Percentiles rank a stretch among this genome's conserved stretches.
These are phyloP conservation scores for Drosophila albomicans DNA, from an alignment of 1,140 invertebrate genomes.

Conservation along the genomic window DNA sequence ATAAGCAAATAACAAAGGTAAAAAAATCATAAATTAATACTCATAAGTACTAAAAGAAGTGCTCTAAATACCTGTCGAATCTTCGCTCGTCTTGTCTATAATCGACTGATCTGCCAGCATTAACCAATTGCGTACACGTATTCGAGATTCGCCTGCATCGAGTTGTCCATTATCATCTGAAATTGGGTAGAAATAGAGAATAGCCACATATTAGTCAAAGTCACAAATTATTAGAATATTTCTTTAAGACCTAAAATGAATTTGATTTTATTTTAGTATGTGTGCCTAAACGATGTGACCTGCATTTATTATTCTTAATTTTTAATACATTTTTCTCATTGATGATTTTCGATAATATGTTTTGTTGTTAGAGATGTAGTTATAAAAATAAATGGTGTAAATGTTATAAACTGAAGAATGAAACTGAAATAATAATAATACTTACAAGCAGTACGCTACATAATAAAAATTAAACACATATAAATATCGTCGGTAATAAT, in stretches of 20 bases:
- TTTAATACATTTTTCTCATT: conserved; percentile 6
- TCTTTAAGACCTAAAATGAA: neutral
- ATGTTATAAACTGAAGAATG: conserved; percentile 32
- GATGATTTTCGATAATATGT: conserved; percentile 9
- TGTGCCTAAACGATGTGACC: conserved; percentile 60
- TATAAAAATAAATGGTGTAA: conserved; percentile 15
- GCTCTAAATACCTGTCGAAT: conserved; percentile 65
- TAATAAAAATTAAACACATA: conserved; percentile 48
- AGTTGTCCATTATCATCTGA: conserved; percentile 62
- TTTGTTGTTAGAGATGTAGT: conserved; percentile 3
- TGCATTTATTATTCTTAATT: conserved; percentile 37
- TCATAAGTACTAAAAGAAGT: conserved; percentile 6
- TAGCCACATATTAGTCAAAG: conserved; percentile 37
- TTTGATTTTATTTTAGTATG: conserved; percentile 23
- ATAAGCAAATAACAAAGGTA: conserved; percentile 5
- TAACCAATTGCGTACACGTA: conserved; percentile 81
- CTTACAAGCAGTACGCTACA: conserved; percentile 76
- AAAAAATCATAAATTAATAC: conserved; percentile 6
- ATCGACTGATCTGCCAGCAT: conserved; percentile 83
- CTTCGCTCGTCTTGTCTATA: conserved; percentile 63
- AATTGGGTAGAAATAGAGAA: conserved; percentile 42
- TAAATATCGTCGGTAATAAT: neutral
- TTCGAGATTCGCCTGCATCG: conserved; percentile 72
- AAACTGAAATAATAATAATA: conserved; percentile 47
- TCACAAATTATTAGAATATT: neutral